These are phyloP conservation scores for Allacma fusca DNA, from an alignment of 2,888 invertebrate species.

Conservation along the genomic window DNA sequence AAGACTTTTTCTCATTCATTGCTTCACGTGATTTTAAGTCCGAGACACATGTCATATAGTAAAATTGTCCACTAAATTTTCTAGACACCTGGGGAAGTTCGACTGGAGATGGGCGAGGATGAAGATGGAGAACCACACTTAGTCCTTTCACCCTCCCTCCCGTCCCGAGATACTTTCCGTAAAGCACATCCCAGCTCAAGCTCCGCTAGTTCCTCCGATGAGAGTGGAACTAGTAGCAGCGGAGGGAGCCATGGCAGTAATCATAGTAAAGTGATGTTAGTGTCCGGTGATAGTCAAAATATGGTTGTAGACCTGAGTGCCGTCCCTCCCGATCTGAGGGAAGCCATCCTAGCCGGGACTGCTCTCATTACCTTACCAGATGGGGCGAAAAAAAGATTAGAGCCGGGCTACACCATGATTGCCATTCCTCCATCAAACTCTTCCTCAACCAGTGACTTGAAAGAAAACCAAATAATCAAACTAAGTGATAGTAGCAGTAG, in stretches of 20 bases:
- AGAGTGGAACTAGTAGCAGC: conserved; percentile 31
- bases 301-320: conserved; percentile 60
- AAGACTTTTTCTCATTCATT: too few relatives aligned
- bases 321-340: conserved; percentile 56
- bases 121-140: conserved; percentile 38
- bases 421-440: conserved; percentile 51
- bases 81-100: conserved; percentile 53
- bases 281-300: conserved; percentile 61
- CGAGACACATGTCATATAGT: too few relatives aligned
- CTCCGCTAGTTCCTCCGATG: conserved; percentile 30
- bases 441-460: conserved; percentile 45
- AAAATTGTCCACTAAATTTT: too few relatives aligned
- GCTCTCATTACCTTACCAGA: conserved; percentile 59
- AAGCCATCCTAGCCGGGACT: conserved; percentile 60
- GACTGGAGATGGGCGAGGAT: conserved; percentile 53
- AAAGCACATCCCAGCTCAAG: conserved; percentile 37
- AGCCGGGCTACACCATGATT: conserved; percentile 60
- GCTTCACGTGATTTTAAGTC: too few relatives aligned
- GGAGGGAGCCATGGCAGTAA: conserved; percentile 34
- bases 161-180: conserved; percentile 8
- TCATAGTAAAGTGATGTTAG: conserved; percentile 60
- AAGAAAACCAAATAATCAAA: conserved; percentile 44
- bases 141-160: conserved; percentile 27
- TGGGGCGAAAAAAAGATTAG: conserved; percentile 53
- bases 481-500: conserved; percentile 28